Base-by-base conservation (phyloP, 2,113 vertebrate genomes). In the Calidris pugnax region DNA sequence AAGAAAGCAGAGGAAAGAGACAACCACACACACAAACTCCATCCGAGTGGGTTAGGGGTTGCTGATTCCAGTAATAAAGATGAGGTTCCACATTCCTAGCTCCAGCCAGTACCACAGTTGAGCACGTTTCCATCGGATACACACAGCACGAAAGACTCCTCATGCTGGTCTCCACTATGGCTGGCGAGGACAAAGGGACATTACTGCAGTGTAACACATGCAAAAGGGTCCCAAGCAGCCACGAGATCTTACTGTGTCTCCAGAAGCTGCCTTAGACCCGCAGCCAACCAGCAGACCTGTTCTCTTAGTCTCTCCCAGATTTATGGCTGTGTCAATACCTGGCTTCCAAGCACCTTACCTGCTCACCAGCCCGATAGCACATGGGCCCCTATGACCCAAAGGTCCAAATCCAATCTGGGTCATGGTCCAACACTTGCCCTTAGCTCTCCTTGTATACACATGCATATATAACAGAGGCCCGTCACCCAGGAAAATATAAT, bases 171-270 rank as follows among this genome's bases (percentile, higher is more conserved):
- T 66, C 67, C 32, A 27, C 16, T 14, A 15, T 2, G 37, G 60
- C 88, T 66, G 47, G 53, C 12, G 13, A 15, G 43, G 47, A 72
- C 66, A 63, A 3, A 89, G 39, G 19, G 3, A 6, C 4, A 0
- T 23, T 45, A 19, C 15, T 33, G 48, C 45, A 77, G 55, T 1
- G 11, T 14, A 39, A 28, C 0, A 75, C 37, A n/a, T 4, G 17
- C 72, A 63, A 59, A 68, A 1, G 0, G 3, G 18, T 35, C 19
- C 41, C 79, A 75, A 8, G 4, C 39, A 87, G 14, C 13, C 50
- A 27, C 1, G 5, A 78, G 47, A 67, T 37, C 17, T 63, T 12
- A 32, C 6, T 0, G 0, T 17, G 12, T 7, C 66, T 79, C 43
- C 10, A 5, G 48, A 14, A 12, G 9, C 0, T 55, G 32, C 17